Conservation (phyloP, 2,797 vertebrate genomes). For the Masticophis lateralis region DNA sequence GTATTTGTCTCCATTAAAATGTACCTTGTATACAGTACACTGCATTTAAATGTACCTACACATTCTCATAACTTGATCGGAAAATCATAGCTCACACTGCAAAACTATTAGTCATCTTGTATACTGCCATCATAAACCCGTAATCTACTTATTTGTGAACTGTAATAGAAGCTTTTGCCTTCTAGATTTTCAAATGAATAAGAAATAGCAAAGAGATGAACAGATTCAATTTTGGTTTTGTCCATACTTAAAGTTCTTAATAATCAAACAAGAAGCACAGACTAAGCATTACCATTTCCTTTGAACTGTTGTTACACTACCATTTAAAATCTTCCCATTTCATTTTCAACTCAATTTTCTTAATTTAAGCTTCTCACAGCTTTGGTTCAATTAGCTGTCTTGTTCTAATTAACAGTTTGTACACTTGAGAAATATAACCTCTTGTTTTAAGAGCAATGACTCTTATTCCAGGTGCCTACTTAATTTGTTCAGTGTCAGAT, state of each 20-base stretch:
- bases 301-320: not conserved
- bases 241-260: not conserved
- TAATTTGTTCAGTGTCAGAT: constrained; percentile 60
- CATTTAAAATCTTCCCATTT: constrained; percentile 38
- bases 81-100: not conserved
- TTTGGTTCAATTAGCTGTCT: constrained; percentile 43
- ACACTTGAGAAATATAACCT: constrained; percentile 60
- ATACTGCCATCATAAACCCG: not conserved
- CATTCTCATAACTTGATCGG: constrained; percentile 10
- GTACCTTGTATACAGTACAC: not conserved
- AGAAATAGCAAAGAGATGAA: not conserved
- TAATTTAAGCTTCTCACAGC: constrained; percentile 53
- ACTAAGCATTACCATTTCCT: not conserved
- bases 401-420: constrained; percentile 65
- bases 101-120: constrained; percentile 14
- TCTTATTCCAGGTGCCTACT: constrained; percentile 48
- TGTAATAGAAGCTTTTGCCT: not conserved
- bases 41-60: constrained; percentile 12
- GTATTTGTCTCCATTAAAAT: constrained; percentile 25
- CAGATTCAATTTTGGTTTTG: constrained; percentile 7
- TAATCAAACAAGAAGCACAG: not conserved
- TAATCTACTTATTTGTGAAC: constrained; percentile 27
- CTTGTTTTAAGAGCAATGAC: constrained; percentile 56
- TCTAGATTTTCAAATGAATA: not conserved
- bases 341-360: constrained; percentile 49